Percentiles rank a stretch among this genome's conserved stretches.
phyloP scores from a whole-genome alignment of 2,888 invertebrate species.

The Pollenia angustigena region DNA sequence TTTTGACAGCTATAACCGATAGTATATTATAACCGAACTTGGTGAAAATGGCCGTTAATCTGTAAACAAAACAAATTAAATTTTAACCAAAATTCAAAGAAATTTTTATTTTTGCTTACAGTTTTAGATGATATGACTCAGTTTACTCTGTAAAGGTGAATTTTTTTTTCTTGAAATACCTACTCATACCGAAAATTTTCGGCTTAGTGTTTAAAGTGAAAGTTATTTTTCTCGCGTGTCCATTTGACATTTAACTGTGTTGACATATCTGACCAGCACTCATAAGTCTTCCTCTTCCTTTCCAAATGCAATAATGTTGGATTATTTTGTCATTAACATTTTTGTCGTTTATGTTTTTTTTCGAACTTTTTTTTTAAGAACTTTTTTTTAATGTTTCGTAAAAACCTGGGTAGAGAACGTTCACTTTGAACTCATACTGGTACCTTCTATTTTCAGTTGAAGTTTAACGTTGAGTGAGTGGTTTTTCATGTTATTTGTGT shows the following conservation, averaged over 20 bases:
- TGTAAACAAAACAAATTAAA: no score
- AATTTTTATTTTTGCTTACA: no score
- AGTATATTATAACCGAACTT: no score
- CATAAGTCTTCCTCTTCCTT: slow-evolving; percentile 75
- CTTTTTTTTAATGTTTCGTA: slow-evolving; percentile 51
- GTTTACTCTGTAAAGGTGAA: background rate
- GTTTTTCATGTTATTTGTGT: slow-evolving; percentile 66
- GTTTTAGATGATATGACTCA: slow-evolving; percentile 33
- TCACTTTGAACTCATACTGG: slow-evolving; percentile 2
- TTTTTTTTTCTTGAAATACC: slow-evolving; percentile 12
- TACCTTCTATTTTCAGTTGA: slow-evolving; percentile 35
- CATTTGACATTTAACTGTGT: slow-evolving; percentile 82
- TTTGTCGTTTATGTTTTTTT: slow-evolving; percentile 63
- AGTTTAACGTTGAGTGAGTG: slow-evolving; percentile 56
- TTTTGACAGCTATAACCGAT: no score
- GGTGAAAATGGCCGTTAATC: no score
- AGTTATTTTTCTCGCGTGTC: slow-evolving; percentile 81
- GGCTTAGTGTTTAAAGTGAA: slow-evolving; percentile 77
- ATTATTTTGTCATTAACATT: slow-evolving; percentile 73
- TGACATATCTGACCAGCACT: slow-evolving; percentile 81
- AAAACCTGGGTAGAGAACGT: background rate
- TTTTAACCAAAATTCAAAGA: no score
- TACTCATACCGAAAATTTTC: slow-evolving; percentile 1
- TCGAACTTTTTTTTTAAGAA: slow-evolving; percentile 42
- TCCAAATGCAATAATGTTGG: slow-evolving; percentile 55